Base-by-base conservation (phyloP, 2,888 invertebrate genomes). In the Lithophane ornitopus region DNA sequence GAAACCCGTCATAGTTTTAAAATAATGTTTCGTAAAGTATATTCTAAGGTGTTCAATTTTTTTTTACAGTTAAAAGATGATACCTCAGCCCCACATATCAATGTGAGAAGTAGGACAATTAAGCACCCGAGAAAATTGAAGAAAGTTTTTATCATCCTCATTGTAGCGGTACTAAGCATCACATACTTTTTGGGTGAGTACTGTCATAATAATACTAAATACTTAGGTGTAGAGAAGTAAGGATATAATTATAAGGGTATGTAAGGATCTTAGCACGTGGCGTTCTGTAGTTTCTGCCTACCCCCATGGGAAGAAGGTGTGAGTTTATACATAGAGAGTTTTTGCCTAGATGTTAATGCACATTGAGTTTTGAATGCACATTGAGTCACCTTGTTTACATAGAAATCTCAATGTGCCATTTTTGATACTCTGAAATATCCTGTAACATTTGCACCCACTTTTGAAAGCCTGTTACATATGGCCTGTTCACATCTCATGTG, bases 151-250 rank as follows among this genome's bases (percentile, higher is more conserved):
- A 94, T 96, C 75, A 87, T 94, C 58, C 94, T 96, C 71, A 92
- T 96, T 56, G 76, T 96, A 67, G 77, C 93, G 79, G 96, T 91
- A 78, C 79, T 96, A 91, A 94, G 93, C 76, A 93, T 91, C 84
- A 96, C 95, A 89, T 96, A 96, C 87, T 94, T 95, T 78, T 90
- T 95, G 89, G 96, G 96, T 96, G 79, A 94, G 96, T 92, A 46
- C 14, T 52, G 3, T 28, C 14, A 14, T 54, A 19, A 14, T 56
- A 54, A 41, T 58, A 8, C 3, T 58, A 16, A 58, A 16, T 14
- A 19, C 8, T 3, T 34, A 19, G 28, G 19, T 34, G 34, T 34
- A 34, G 34, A 34, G 34, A 6, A 34, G 34, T 34, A 34, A 34
- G 34, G 34, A 34, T 34, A 34, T 34, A 3, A 34, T 4, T 34